A percentile compares a stretch with the other conserved stretches of the same genome.
phyloP scores from a whole-genome alignment of 2,888 invertebrate genomes.

The Andricus quercusramuli region DNA sequence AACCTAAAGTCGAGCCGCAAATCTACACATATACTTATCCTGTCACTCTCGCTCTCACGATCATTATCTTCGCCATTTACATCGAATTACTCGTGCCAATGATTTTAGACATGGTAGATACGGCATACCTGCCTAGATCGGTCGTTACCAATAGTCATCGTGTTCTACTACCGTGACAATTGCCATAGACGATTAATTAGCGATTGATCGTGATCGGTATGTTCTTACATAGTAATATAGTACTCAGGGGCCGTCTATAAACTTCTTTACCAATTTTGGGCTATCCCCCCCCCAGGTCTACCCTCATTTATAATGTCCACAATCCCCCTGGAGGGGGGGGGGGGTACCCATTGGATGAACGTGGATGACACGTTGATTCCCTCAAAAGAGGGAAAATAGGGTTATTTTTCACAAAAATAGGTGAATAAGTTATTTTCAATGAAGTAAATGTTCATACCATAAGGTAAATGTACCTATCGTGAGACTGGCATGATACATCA shows the following conservation, averaged over 20 bases:
- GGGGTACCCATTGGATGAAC: too few species aligned
- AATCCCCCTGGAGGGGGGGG: too few species aligned
- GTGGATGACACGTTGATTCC: too few species aligned
- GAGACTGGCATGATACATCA: too few species aligned
- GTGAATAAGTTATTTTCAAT: too few species aligned
- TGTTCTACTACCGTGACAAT: slow-evolving; percentile 39
- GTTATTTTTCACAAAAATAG: too few species aligned
- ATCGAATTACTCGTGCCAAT: slow-evolving; percentile 40
- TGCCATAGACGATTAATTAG: slow-evolving; percentile 35
- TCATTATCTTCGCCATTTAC: slow-evolving; percentile 40
- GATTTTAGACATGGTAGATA: slow-evolving; percentile 37
- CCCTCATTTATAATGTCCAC: too few species aligned
- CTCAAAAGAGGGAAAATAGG: too few species aligned
- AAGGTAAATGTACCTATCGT: too few species aligned
- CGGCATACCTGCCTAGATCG: slow-evolving; percentile 29
- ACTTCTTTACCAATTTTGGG: too few species aligned
- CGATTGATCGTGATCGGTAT: slow-evolving; percentile 29
- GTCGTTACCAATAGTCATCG: slow-evolving; percentile 32
- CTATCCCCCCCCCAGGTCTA: too few species aligned
- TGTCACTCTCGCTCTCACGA: slow-evolving; percentile 36
- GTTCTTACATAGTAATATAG: slow-evolving; percentile 17
- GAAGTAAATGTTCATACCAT: too few species aligned
- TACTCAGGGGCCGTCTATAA: neutral
- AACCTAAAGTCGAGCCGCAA: slow-evolving; percentile 24
- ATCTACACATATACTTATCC: slow-evolving; percentile 30